Conservation (phyloP, 2,797 vertebrate species). For the Acrocephalus scirpaceus region DNA sequence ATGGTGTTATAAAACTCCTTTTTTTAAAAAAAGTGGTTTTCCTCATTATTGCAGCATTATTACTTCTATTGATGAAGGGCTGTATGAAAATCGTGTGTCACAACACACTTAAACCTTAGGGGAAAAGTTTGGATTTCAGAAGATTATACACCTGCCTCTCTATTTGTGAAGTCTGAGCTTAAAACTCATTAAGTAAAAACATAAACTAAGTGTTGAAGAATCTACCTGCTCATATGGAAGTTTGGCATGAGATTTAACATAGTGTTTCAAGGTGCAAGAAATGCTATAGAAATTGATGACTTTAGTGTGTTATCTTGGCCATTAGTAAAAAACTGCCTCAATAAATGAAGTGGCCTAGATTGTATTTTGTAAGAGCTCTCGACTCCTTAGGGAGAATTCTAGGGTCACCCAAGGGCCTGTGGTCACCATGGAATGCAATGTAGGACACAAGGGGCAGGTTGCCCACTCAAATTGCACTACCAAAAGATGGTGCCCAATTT, state of each 20-base stretch:
- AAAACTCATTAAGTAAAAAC: not conserved
- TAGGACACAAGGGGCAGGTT: not conserved
- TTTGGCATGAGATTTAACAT: not conserved
- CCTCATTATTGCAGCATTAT: not conserved
- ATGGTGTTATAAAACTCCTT: slow-evolving; percentile 2
- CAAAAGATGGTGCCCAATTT: not conserved
- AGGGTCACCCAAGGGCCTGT: rapidly evolving
- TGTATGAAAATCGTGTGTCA: slow-evolving; percentile 18
- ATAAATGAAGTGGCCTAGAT: not conserved
- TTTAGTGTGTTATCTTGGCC: not conserved
- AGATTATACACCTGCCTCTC: slow-evolving; percentile 26
- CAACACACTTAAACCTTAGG: slow-evolving; percentile 27
- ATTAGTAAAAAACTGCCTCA: not conserved
- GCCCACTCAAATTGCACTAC: not conserved
- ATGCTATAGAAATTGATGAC: not conserved
- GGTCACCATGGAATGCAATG: not conserved
- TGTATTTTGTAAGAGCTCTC: not conserved
- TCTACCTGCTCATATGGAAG: not conserved
- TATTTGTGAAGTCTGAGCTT: slow-evolving; percentile 31
- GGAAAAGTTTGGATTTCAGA: slow-evolving; percentile 46
- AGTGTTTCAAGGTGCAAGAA: not conserved
- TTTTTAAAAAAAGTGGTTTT: not conserved
- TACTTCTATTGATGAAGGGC: slow-evolving; percentile 45
- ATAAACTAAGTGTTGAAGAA: not conserved
- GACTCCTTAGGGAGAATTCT: not conserved